Percentiles rank a stretch among this genome's conserved stretches.
Conservation (phyloP, 2,113 vertebrate species). For the Pleuronectes platessa region DNA sequence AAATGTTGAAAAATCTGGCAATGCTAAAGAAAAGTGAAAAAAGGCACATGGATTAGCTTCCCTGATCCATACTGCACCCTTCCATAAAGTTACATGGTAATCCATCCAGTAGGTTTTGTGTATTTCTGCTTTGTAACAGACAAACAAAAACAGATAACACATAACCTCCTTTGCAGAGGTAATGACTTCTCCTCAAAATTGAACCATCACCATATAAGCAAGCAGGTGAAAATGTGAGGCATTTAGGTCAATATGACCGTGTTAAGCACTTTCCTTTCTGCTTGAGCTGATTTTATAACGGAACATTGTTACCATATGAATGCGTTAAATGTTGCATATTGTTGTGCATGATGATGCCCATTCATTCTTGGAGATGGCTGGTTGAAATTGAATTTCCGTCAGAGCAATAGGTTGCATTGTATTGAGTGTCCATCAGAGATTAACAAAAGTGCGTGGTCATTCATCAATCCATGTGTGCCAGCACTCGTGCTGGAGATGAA, state of each 20-base stretch:
- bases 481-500: neutral
- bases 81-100: neutral
- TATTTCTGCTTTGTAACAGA: neutral
- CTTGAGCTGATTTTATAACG: slow-evolving; percentile 23
- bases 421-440: slow-evolving; percentile 45
- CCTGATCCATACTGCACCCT: neutral
- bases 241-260: slow-evolving; percentile 41
- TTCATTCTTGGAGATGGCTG: slow-evolving; percentile 26
- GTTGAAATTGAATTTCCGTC: slow-evolving; percentile 53
- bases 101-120: neutral
- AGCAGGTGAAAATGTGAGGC: slow-evolving; percentile 19
- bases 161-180: neutral
- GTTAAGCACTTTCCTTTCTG: slow-evolving; percentile 35
- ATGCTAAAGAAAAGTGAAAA: neutral
- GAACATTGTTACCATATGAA: slow-evolving; percentile 27
- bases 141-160: too few relatives aligned
- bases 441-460: slow-evolving; percentile 15
- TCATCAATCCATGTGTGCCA: neutral
- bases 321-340: slow-evolving; percentile 41
- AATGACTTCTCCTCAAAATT: slow-evolving; percentile 19
- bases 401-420: slow-evolving; percentile 28
- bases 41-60: neutral
- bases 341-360: slow-evolving; percentile 16
- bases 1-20: too few relatives aligned
- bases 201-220: slow-evolving; percentile 6